Conservation (phyloP, 2,888 invertebrate species). For the Agrotis puta region DNA sequence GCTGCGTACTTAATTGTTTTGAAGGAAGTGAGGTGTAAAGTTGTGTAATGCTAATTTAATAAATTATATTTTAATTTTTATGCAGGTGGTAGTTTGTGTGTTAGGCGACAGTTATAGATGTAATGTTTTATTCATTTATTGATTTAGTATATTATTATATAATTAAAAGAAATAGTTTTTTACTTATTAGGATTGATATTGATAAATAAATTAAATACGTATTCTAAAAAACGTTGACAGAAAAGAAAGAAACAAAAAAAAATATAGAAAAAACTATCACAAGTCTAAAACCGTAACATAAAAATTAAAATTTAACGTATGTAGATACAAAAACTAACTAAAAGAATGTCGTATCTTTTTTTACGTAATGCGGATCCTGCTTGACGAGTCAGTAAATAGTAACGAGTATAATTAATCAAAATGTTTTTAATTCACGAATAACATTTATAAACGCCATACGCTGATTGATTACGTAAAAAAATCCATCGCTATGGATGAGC, state of each 20-base stretch:
- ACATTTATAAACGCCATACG: slow-evolving; percentile 22
- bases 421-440: slow-evolving; percentile 24
- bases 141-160: no score
- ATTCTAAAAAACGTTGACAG: neutral
- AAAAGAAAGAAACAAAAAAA: no score
- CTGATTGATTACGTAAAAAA: slow-evolving; percentile 28
- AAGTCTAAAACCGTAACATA: neutral
- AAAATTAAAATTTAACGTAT: neutral
- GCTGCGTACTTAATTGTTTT: slow-evolving; percentile 24
- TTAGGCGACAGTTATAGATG: neutral
- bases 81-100: neutral
- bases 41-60: slow-evolving; percentile 25
- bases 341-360: slow-evolving; percentile 21
- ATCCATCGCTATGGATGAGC: neutral
- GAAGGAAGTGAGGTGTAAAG: slow-evolving; percentile 15
- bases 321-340: slow-evolving; percentile 11
- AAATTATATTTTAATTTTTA: neutral
- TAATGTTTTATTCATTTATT: slow-evolving; percentile 18
- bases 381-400: slow-evolving; percentile 50
- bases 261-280: neutral
- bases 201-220: neutral
- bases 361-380: slow-evolving; percentile 60
- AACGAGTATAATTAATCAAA: slow-evolving; percentile 49
- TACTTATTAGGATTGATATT: neutral
- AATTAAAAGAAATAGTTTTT: neutral